Percentiles rank a stretch among this genome's conserved stretches.
These are phyloP conservation scores for Cichlasoma orientale DNA, from an alignment of 2,797 vertebrate genomes.

Conservation along the genomic window DNA sequence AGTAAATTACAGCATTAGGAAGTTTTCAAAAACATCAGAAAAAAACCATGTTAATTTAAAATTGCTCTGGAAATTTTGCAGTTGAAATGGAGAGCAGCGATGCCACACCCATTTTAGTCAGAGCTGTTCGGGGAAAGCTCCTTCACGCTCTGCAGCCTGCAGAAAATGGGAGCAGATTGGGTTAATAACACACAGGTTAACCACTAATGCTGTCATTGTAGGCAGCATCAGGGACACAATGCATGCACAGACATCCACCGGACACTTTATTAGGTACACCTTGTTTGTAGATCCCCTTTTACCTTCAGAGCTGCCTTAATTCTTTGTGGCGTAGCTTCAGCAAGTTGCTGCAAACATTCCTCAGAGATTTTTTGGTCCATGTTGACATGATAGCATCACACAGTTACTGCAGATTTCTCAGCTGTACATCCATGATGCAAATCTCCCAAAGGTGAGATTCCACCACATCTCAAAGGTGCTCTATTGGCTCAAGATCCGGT, in stretches of 20 bases:
- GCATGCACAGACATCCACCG: no score
- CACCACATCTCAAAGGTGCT: not conserved
- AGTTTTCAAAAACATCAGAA: not conserved
- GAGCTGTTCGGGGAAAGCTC: not conserved
- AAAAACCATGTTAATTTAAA: not conserved
- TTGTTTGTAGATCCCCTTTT: not conserved
- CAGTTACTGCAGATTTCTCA: not conserved
- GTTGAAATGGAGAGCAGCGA: not conserved
- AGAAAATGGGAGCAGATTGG: not conserved
- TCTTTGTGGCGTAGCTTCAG: not conserved
- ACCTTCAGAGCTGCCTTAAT: not conserved
- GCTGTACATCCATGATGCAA: not conserved
- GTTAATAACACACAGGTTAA: not conserved
- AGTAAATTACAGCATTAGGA: not conserved
- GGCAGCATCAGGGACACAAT: not conserved
- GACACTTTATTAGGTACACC: not conserved
- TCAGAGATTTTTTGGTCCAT: not conserved
- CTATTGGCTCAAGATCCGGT: not conserved
- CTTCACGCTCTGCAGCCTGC: not conserved
- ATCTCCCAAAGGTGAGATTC: not conserved
- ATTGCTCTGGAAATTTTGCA: not conserved
- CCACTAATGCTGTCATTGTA: not conserved
- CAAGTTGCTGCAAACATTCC: not conserved
- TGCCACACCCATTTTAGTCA: fast-evolving
- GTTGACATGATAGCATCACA: not conserved